Percentiles rank a stretch among this genome's conserved stretches.
Conservation (phyloP, 2,797 vertebrate genomes). For the Sorex maritimensis region DNA sequence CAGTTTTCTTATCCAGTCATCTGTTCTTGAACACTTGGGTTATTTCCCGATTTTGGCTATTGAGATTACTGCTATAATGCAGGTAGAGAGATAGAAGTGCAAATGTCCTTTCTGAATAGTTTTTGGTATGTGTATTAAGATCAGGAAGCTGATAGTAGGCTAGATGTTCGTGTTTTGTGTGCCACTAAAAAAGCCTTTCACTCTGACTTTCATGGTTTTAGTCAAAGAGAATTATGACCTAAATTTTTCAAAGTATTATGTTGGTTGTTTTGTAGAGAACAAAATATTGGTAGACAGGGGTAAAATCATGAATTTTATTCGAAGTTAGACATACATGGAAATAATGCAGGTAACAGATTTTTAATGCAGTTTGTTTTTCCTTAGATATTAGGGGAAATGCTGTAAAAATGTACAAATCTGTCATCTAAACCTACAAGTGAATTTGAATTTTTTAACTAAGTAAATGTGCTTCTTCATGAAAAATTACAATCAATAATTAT, state of each 20-base stretch:
- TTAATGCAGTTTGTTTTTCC: not conserved
- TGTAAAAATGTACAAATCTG: constrained; percentile 43
- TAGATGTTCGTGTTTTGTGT: not conserved
- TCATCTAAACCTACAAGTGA: not conserved
- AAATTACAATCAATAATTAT: not conserved
- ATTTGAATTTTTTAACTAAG: constrained; percentile 32
- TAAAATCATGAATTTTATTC: not conserved
- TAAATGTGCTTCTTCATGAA: not conserved
- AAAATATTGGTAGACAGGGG: not conserved
- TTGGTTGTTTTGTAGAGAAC: not conserved
- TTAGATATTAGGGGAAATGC: constrained; percentile 2
- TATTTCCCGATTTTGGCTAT: too few relatives aligned
- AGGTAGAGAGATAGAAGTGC: too few relatives aligned
- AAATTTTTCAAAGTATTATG: constrained; percentile 38
- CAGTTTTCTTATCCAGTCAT: too few relatives aligned
- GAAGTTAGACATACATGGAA: constrained; percentile 10
- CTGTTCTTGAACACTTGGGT: too few relatives aligned
- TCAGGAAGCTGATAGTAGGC: not conserved
- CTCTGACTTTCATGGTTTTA: constrained; percentile 15
- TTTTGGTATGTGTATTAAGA: not conserved
- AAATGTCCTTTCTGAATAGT: too few relatives aligned
- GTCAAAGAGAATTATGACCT: not conserved
- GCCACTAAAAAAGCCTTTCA: not conserved
- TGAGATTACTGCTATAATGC: too few relatives aligned
- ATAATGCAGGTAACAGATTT: not conserved